These are phyloP conservation scores for Carduelis carduelis DNA, from an alignment of 2,797 vertebrate genomes.

Conservation along the genomic window DNA sequence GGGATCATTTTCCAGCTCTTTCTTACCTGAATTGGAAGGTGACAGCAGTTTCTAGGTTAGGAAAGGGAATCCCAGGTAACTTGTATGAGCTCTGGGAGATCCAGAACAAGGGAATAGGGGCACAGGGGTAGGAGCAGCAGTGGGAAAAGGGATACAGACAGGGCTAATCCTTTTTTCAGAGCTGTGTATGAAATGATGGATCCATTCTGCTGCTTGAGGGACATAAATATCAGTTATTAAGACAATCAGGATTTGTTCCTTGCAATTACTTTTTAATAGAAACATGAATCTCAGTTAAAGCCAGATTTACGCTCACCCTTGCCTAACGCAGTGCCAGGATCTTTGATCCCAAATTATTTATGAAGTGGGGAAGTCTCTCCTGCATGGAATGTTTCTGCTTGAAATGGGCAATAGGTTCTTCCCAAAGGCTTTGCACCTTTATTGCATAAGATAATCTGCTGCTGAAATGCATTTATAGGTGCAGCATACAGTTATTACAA, in stretches of 20 bases:
- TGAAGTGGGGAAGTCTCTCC: not conserved
- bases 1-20: not conserved
- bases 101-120: too few species aligned
- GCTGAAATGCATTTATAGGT: not conserved
- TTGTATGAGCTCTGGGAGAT: not conserved
- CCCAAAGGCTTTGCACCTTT: not conserved
- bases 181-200: not conserved
- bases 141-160: not conserved
- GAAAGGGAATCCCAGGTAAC: not conserved
- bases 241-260: not conserved
- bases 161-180: not conserved
- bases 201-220: not conserved
- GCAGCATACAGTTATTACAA: not conserved
- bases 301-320: not conserved
- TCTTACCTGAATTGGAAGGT: not conserved
- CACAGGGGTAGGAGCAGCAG: fast-evolving
- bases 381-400: fast-evolving
- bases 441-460: not conserved
- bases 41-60: not conserved
- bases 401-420: not conserved
- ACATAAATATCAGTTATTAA: constrained; percentile 27
- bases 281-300: constrained; percentile 18
- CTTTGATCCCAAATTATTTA: constrained; percentile 5
- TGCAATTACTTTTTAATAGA: constrained; percentile 25
- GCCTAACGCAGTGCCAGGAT: not conserved